Evolutionary conservation across 2,797 vertebrate genomes (phyloP).

Genomic region (Urophycis tenuis): DNA sequence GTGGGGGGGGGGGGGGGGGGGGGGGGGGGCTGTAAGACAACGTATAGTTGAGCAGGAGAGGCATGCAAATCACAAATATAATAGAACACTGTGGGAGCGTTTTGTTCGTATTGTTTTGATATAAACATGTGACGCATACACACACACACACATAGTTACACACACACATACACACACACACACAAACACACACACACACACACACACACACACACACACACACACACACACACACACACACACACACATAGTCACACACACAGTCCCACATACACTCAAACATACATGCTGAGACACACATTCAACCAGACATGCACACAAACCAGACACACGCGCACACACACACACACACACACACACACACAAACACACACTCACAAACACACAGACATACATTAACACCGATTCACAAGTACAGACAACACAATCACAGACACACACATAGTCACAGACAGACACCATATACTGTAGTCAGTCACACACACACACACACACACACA

Average conservation of each 20-base stretch:
- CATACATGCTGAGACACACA: too few relatives aligned
- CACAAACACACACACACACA: not conserved
- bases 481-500: too few relatives aligned
- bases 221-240: not conserved
- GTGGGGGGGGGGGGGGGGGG: constrained; percentile 57
- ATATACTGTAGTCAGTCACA: too few relatives aligned
- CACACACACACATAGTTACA: constrained; percentile 30
- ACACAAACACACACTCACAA: too few relatives aligned
- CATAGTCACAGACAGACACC: too few relatives aligned
- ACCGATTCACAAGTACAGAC: too few relatives aligned
- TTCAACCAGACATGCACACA: too few relatives aligned
- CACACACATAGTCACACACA: not conserved
- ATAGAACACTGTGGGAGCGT: constrained; percentile 59
- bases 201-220: not conserved
- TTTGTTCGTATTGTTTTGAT: constrained; percentile 68
- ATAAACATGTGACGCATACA: constrained; percentile 47
- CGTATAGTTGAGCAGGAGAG: constrained; percentile 53
- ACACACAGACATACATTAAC: too few relatives aligned
- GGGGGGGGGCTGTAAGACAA: constrained; percentile 54
- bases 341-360: too few relatives aligned
- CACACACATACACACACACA: not conserved
- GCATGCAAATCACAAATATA: constrained; percentile 55
- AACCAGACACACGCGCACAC: too few relatives aligned
- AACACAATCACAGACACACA: too few relatives aligned
- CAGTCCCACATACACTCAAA: not conserved